Base-by-base conservation (phyloP, 2,888 invertebrate species). In the Lumbricus terrestris region DNA sequence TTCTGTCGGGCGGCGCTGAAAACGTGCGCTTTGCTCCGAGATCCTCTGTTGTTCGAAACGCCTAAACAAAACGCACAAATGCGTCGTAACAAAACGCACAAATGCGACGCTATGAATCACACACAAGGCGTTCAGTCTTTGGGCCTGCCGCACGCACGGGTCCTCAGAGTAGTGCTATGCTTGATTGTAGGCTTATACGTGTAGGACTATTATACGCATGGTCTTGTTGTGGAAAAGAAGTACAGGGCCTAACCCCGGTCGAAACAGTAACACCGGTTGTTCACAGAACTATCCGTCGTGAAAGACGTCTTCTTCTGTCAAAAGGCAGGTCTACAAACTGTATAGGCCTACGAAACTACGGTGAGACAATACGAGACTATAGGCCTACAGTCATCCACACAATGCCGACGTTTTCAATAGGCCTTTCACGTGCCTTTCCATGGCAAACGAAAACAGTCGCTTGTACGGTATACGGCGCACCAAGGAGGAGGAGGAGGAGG, bases 181-280 rank as follows among this genome's bases (percentile, higher is more conserved):
- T 69, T 69, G 69, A 69, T 69, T 69, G 47, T 23, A 47, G 47
- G 23, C 69, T n/a, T n/a, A n/a, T 69, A n/a, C 29, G 54, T 40
- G 15, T 40, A 40, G n/a, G n/a, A n/a, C n/a, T 18, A 47, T 47
- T 18, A 47, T 47, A 47, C 54, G 13, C 23, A 11, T 69, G 69
- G 69, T n/a, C 69, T n/a, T 69, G 69, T 69, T 69, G 69, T n/a
- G 69, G n/a, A 69, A 69, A n/a, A 69, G 69, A 69, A 69, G n/a
- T n/a, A n/a, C n/a, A n/a, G n/a, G n/a, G n/a, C n/a, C n/a, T n/a
- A 69, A n/a, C 69, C 20, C 47, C 47, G 23, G 47, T 47, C 20
- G 69, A 69, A 69, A 69, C 23, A 47, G 47, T 23, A 20, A 23
- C 29, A 69, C 29, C 69, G 69, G n/a, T n/a, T 29, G 2, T 69